phyloP scores from a whole-genome alignment of 2,888 invertebrate genomes.

The Zele albiditarsus region DNA sequence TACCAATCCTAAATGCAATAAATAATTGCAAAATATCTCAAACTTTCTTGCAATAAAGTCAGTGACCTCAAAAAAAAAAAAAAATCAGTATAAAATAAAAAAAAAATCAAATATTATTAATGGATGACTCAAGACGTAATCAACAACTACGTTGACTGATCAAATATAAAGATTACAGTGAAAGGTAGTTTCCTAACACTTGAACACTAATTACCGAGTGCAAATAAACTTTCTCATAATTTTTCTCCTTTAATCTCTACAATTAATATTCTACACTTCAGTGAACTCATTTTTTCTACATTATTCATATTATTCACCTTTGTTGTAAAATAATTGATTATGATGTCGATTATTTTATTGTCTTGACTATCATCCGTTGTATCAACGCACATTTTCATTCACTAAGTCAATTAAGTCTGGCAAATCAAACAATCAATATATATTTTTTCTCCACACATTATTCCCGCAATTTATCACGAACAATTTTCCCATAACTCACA shows the following conservation, averaged over 20 bases:
- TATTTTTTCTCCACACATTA: neutral
- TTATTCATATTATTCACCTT: constrained; percentile 61
- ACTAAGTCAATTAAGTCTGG: constrained; percentile 49
- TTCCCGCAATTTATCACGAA: neutral
- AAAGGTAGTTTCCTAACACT: constrained; percentile 16
- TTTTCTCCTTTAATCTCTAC: neutral
- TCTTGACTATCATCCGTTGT: constrained; percentile 61
- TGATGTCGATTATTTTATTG: constrained; percentile 65
- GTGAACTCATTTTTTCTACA: neutral
- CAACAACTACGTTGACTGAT: neutral
- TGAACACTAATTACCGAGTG: neutral
- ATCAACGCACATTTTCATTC: constrained; percentile 61
- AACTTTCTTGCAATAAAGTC: too few relatives aligned
- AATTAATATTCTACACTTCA: neutral
- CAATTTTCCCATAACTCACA: neutral
- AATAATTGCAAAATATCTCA: too few relatives aligned
- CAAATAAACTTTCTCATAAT: constrained; percentile 16
- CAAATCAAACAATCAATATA: neutral
- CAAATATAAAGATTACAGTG: neutral
- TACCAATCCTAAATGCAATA: too few relatives aligned
- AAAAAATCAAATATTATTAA: too few relatives aligned
- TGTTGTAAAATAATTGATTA: constrained; percentile 66
- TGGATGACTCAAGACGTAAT: neutral
- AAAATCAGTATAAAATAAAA: too few relatives aligned
- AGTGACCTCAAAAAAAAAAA: too few relatives aligned